Percentiles rank a stretch among this genome's conserved stretches.
Conservation (phyloP, 2,888 invertebrate genomes). For the Erebia epiphron region DNA sequence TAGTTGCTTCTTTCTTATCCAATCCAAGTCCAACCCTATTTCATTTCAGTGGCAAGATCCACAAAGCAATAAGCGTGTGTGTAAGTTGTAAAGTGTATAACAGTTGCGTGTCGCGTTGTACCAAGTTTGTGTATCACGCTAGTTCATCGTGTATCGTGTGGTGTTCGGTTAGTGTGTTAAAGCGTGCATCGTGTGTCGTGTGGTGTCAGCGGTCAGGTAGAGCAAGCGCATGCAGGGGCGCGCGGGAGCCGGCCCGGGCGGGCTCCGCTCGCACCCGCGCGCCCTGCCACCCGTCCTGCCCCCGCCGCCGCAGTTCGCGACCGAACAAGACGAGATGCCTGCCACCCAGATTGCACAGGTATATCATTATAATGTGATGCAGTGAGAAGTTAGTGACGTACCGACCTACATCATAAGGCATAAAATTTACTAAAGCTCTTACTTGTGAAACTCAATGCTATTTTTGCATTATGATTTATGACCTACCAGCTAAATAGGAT, state of each 20-base stretch:
- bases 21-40: not conserved
- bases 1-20: not conserved
- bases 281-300: conserved; percentile 77
- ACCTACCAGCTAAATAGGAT: too few relatives aligned
- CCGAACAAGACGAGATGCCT: conserved; percentile 77
- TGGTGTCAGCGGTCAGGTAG: conserved; percentile 41
- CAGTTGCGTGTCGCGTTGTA: conserved; percentile 19
- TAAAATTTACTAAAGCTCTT: too few relatives aligned
- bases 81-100: not conserved
- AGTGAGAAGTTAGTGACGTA: too few relatives aligned
- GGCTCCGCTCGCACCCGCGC: conserved; percentile 78
- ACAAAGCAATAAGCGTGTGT: not conserved
- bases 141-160: too few relatives aligned
- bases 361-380: conserved; percentile 14
- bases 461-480: too few relatives aligned
- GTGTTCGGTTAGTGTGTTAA: conserved; percentile 29
- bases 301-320: conserved; percentile 76
- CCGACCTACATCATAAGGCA: too few relatives aligned
- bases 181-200: conserved; percentile 29
- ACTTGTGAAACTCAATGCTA: too few relatives aligned
- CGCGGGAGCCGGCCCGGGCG: conserved; percentile 77
- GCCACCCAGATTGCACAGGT: conserved; percentile 80
- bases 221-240: conserved; percentile 79
- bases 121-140: conserved; percentile 19
- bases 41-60: not conserved